Evolutionary conservation across 2,113 vertebrate genomes (phyloP).

Genomic region (Python bivittatus): DNA sequence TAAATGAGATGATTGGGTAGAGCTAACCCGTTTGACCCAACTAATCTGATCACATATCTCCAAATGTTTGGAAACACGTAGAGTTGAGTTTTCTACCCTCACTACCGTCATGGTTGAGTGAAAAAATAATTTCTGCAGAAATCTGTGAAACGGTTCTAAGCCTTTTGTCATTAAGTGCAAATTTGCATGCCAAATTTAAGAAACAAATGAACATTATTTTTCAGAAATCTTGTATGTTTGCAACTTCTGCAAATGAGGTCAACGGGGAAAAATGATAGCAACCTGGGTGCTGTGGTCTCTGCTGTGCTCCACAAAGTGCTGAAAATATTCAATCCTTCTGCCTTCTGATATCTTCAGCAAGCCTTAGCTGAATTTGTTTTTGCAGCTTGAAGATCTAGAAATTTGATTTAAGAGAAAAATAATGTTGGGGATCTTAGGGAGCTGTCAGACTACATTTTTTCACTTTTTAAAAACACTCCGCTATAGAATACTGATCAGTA

Average conservation of each 20-base stretch:
- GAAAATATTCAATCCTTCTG: background rate
- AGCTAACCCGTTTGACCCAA: background rate
- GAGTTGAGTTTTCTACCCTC: background rate
- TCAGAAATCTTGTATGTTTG: background rate
- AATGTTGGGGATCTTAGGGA: background rate
- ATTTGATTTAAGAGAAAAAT: background rate
- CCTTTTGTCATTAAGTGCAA: background rate
- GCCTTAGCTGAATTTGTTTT: background rate
- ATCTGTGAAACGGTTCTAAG: background rate
- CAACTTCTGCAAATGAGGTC: background rate
- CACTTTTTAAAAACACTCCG: background rate
- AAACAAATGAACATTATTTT: background rate
- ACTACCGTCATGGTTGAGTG: background rate
- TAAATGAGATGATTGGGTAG: background rate
- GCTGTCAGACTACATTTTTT: background rate
- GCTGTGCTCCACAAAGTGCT: background rate
- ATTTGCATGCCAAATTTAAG: background rate
- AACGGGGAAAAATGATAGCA: background rate
- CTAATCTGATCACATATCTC: background rate
- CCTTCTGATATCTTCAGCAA: background rate
- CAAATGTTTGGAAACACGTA: background rate
- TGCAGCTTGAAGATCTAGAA: background rate
- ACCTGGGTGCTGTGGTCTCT: background rate
- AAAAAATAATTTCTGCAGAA: background rate
- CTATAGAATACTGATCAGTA: background rate